Conservation (phyloP, 2,113 vertebrate genomes). For the Herpailurus yagouaroundi region DNA sequence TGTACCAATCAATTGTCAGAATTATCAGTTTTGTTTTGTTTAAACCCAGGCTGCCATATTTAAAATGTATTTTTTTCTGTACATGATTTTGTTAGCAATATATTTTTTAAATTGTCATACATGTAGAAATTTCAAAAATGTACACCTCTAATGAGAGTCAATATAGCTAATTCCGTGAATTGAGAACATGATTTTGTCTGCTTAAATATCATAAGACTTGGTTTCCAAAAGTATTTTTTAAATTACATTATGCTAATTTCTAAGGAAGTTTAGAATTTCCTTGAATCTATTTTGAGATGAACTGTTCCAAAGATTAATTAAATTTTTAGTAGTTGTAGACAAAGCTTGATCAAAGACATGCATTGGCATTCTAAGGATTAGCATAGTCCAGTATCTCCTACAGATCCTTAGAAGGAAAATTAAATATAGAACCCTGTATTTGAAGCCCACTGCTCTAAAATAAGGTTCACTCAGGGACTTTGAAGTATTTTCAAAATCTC, state of each 20-base stretch:
- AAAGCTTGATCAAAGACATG: not conserved
- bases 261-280: not conserved
- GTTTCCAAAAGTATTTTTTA: not conserved
- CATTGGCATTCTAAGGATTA: not conserved
- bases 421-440: not conserved
- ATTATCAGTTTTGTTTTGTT: not conserved
- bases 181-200: not conserved
- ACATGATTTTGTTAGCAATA: not conserved
- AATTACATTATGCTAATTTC: not conserved
- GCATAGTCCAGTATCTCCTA: not conserved
- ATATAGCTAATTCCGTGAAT: not conserved
- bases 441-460: not conserved
- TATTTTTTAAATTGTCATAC: not conserved
- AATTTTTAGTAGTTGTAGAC: not conserved
- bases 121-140: conserved; percentile 19
- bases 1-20: not conserved
- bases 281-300: not conserved
- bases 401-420: not conserved
- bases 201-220: not conserved
- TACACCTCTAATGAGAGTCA: not conserved
- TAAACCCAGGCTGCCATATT: not conserved
- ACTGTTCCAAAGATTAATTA: conserved; percentile 5
- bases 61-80: not conserved
- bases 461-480: not conserved
- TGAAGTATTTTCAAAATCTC: not conserved